Conservation (phyloP, 2,888 invertebrate species). For the Venusia cambrica region DNA sequence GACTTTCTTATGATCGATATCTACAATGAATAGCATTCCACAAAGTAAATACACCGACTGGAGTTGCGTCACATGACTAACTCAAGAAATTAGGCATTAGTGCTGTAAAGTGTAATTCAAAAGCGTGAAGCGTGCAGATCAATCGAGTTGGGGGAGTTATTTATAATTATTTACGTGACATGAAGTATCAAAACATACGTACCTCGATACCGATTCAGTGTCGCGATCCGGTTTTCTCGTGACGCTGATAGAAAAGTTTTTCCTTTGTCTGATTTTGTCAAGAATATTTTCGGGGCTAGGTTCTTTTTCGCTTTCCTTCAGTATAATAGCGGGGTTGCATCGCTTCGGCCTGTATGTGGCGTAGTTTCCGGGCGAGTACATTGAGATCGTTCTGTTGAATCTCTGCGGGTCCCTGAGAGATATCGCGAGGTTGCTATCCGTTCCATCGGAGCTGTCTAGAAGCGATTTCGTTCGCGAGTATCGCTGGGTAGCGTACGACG, state of each 20-base stretch:
- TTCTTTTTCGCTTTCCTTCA: conserved; percentile 75
- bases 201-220: conserved; percentile 69
- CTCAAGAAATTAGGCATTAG: conserved; percentile 68
- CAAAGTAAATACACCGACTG: conserved; percentile 36
- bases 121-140: conserved; percentile 79
- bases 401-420: conserved; percentile 61
- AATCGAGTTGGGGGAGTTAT: conserved; percentile 70
- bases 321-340: conserved; percentile 73
- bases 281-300: conserved; percentile 75
- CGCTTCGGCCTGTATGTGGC: conserved; percentile 75
- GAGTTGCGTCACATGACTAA: conserved; percentile 40
- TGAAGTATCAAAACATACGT: conserved; percentile 64
- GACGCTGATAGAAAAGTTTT: conserved; percentile 73
- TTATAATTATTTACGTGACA: conserved; percentile 72
- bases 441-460: conserved; percentile 61
- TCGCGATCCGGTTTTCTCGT: conserved; percentile 68
- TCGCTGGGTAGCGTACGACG: conserved; percentile 61
- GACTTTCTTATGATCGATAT: conserved; percentile 7
- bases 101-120: conserved; percentile 68
- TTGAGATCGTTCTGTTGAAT: conserved; percentile 70
- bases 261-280: conserved; percentile 75
- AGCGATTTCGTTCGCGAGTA: conserved; percentile 72
- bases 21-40: conserved; percentile 14
- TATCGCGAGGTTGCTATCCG: conserved; percentile 51
- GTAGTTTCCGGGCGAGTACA: conserved; percentile 75